Base-by-base conservation (phyloP, 1,140 invertebrate species). In the Aphidius gifuensis region DNA sequence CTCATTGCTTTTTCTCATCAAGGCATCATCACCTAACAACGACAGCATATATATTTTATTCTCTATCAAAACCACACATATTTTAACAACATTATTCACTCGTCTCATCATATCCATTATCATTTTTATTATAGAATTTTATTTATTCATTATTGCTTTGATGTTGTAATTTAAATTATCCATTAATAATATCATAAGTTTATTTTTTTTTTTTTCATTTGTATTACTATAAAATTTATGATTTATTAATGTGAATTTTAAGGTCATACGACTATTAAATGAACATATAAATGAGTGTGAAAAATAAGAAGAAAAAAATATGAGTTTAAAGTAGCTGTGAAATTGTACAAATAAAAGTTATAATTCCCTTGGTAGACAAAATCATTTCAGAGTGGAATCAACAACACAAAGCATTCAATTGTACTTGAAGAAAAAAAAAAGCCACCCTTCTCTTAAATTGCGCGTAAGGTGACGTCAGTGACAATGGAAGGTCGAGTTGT, bases 401-500 rank as follows among this genome's bases (percentile, higher is more conserved):
- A 50, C 9, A 32, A 71, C 71, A 76, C 75, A 77, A 78, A 77
- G 72, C 77, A 71, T 51, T 40, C 11, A 45, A 38, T n/a, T 56
- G 4, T 32, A 32, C 23, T 32, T 32, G 23, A 32, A 32, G 6
- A 38, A 16, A 9, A 43, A 42, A 64, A 16, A 16, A 16, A 16
- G 16, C 16, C 56, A 44, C 9, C 43, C 43, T 44, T 9, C 43
- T 44, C 43, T 9, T 44, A 44, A 44, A 44, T 7, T 11, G 7
- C 2, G 9, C 4, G 45, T 65, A 71, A 79, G 75, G 76, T 77
- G 76, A 78, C 76, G 77, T 79, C 75, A 77, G 68, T 69, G 76
- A 78, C 77, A 79, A 79, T 77, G 74, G 75, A 76, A 79, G 77
- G 77, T 79, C 77, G 77, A 78, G 76, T 72, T 72, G 77, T 79